Conservation (phyloP, 2,113 vertebrate genomes). For the Mastomys natalensis region DNA sequence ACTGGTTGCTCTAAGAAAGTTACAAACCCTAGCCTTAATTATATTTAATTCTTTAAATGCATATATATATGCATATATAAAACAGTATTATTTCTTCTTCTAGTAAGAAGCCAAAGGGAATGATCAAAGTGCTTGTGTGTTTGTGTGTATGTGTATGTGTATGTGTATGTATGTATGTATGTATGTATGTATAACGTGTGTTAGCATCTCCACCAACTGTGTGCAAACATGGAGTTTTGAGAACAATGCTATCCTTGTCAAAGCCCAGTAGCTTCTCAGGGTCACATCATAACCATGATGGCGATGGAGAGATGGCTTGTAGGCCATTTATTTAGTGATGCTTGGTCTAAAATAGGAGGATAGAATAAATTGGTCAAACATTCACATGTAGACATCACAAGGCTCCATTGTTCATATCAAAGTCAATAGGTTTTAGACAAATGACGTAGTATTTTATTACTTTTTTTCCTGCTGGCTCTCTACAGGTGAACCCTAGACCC, state of each 20-base stretch:
- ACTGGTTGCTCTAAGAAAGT: background rate
- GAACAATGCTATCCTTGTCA: background rate
- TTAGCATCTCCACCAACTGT: background rate
- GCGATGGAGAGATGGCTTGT: background rate
- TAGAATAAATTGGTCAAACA: background rate
- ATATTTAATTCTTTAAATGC: background rate
- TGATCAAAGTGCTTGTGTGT: accelerated
- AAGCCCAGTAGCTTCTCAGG: too few species aligned
- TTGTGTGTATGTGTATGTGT: background rate
- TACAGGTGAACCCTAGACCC: background rate
- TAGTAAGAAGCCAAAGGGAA: background rate
- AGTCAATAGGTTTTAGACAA: background rate
- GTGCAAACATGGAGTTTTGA: background rate
- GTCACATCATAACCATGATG: background rate
- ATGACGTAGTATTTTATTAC: background rate
- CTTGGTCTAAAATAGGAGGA: background rate
- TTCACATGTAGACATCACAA: too few species aligned
- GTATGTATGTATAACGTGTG: too few species aligned
- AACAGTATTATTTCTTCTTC: background rate
- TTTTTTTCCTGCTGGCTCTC: background rate
- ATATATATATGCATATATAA: background rate
- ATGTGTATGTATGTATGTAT: background rate
- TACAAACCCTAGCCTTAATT: background rate
- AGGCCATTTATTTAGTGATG: too few species aligned
- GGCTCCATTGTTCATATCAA: background rate